A percentile compares a stretch with the other conserved stretches of the same genome.
These are phyloP conservation scores for Hoplostethus atlanticus DNA, from an alignment of 2,797 vertebrate genomes.

Conservation along the genomic window DNA sequence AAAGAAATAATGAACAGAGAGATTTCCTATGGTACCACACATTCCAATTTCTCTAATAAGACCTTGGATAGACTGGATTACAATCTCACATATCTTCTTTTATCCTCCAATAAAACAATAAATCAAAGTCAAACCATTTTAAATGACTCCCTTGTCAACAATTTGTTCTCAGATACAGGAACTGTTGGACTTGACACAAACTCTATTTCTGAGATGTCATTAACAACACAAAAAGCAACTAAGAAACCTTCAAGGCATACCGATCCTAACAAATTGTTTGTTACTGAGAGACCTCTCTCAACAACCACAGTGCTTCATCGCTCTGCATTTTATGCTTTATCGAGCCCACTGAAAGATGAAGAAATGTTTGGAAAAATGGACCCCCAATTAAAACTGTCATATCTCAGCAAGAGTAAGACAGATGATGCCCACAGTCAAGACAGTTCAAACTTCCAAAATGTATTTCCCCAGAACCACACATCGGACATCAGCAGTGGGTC, in stretches of 20 bases:
- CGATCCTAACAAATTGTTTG: slow-evolving; percentile 16
- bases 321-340: slow-evolving; percentile 28
- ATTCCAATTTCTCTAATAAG: slow-evolving; percentile 18
- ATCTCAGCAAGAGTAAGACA: slow-evolving; percentile 36
- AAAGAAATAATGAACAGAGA: slow-evolving; percentile 28
- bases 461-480: slow-evolving; percentile 14
- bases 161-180: slow-evolving; percentile 26
- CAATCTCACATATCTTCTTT: slow-evolving; percentile 18
- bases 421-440: slow-evolving; percentile 22
- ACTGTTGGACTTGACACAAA: slow-evolving; percentile 7
- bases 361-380: slow-evolving; percentile 10
- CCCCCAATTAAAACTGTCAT: slow-evolving; percentile 18
- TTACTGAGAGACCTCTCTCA: slow-evolving; percentile 16
- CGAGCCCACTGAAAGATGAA: slow-evolving; percentile 16
- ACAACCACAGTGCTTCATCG: slow-evolving; percentile 21
- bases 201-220: slow-evolving; percentile 27
- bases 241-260: slow-evolving; percentile 18
- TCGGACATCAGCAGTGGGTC: slow-evolving; percentile 28
- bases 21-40: slow-evolving; percentile 1
- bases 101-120: slow-evolving; percentile 12
- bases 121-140: slow-evolving; percentile 37
- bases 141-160: slow-evolving; percentile 33
- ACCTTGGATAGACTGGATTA: slow-evolving; percentile 12
- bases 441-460: slow-evolving; percentile 23
- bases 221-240: slow-evolving; percentile 22